phyloP scores from a whole-genome alignment of 2,113 vertebrate genomes.

The Pteronura brasiliensis region DNA sequence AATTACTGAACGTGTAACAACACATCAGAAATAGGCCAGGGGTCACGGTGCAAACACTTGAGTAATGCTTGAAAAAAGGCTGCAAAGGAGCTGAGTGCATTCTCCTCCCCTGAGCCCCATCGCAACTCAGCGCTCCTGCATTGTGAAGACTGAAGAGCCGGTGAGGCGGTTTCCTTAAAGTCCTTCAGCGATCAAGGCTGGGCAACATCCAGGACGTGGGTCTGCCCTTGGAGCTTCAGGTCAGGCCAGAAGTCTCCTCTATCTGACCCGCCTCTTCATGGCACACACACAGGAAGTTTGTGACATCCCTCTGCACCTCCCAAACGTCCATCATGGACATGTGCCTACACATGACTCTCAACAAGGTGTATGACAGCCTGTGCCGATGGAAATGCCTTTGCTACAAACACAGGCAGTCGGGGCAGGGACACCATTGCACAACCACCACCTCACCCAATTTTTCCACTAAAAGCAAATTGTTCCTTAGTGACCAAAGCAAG shows the following conservation, averaged over 20 bases:
- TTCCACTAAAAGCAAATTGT: not conserved
- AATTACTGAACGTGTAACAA: not conserved
- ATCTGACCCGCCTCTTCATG: not conserved
- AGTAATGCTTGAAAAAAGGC: not conserved
- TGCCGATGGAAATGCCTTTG: not conserved
- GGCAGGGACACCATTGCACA: not conserved
- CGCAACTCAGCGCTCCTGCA: not conserved
- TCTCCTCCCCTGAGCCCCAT: not conserved
- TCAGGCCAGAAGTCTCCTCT: not conserved
- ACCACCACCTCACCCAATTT: not conserved
- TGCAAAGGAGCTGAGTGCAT: rapidly evolving
- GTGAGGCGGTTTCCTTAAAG: not conserved
- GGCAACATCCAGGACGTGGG: not conserved
- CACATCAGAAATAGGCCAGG: conserved; percentile 28
- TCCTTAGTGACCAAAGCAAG: not conserved
- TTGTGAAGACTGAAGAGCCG: not conserved
- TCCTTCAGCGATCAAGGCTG: not conserved
- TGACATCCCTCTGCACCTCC: not conserved
- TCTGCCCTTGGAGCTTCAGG: not conserved
- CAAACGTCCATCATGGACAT: not conserved
- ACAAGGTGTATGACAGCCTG: not conserved
- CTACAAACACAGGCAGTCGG: not conserved
- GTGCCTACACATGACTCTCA: not conserved
- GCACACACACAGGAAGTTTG: not conserved
- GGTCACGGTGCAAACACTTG: not conserved